Evolutionary conservation across 2,888 invertebrate species (phyloP).

Genomic region (Liodrosophila aerea): DNA sequence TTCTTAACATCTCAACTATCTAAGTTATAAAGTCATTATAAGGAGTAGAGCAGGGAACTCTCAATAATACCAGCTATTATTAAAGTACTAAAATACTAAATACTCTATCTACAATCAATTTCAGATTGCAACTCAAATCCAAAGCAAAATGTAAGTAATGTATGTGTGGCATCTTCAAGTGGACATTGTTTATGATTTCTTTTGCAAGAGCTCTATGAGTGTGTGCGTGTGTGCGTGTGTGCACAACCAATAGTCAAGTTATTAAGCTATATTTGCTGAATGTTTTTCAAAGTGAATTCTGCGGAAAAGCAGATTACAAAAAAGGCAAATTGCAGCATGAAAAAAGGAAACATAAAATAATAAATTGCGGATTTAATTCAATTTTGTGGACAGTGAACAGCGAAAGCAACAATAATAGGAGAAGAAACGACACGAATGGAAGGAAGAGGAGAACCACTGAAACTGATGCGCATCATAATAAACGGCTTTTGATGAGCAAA

Average conservation of each 20-base stretch:
- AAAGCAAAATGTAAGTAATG: no score
- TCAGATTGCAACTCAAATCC: no score
- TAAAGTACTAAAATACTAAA: no score
- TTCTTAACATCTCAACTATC: no score
- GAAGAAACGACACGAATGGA: neutral
- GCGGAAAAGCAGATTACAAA: conserved; percentile 12
- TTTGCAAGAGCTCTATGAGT: no score
- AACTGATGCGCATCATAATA: conserved; percentile 61
- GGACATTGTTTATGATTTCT: no score
- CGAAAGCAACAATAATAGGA: conserved; percentile 6
- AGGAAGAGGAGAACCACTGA: conserved; percentile 11
- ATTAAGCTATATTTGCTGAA: conserved; percentile 3
- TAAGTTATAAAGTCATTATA: no score
- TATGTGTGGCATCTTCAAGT: no score
- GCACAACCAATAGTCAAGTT: conserved; percentile 1
- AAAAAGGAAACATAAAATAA: conserved; percentile 58
- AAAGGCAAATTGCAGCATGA: conserved; percentile 24
- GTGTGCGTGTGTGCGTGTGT: no score
- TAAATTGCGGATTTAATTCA: conserved; percentile 73
- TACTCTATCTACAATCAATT: no score
- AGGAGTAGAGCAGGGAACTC: no score
- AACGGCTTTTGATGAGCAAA: conserved; percentile 68
- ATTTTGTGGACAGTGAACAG: conserved; percentile 47
- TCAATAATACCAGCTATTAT: no score
- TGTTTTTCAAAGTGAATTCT: neutral